Percentiles rank a stretch among this genome's conserved stretches.
phyloP scores from a whole-genome alignment of 2,888 invertebrate species.

The Scelioninae gen. 2 region DNA sequence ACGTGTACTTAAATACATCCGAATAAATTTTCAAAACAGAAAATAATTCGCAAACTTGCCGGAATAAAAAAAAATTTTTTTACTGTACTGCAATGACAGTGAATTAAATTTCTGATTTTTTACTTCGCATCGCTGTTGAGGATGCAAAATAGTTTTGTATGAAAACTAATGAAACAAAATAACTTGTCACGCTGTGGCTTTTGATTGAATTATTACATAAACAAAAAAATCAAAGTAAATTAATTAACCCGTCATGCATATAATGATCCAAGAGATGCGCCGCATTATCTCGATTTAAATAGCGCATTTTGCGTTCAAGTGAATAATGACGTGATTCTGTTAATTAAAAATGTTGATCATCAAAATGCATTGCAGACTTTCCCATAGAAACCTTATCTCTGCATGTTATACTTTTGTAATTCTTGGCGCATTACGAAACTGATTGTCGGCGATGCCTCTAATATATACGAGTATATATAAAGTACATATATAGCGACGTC shows the following conservation, averaged over 20 bases:
- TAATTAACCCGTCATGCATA: constrained; percentile 21
- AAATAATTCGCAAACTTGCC: no score
- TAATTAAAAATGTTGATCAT: constrained; percentile 46
- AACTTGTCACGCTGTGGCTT: background rate
- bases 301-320: constrained; percentile 24
- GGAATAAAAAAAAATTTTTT: no score
- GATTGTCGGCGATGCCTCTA: constrained; percentile 27
- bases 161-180: background rate
- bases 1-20: no score
- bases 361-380: constrained; percentile 34
- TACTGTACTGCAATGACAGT: no score
- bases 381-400: constrained; percentile 38
- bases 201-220: constrained; percentile 7
- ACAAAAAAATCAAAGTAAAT: constrained; percentile 10
- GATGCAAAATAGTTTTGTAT: no score
- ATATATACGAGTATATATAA: no score
- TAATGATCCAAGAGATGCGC: background rate
- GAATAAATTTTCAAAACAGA: no score
- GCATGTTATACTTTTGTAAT: constrained; percentile 35
- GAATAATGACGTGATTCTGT: constrained; percentile 33
- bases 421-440: constrained; percentile 28
- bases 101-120: no score
- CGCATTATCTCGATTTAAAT: constrained; percentile 14
- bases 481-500: no score
- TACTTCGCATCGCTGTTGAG: no score